Percentiles rank a stretch among this genome's conserved stretches.
Evolutionary conservation across 2,888 invertebrate species (phyloP).

Genomic region (Campoplex nolae): DNA sequence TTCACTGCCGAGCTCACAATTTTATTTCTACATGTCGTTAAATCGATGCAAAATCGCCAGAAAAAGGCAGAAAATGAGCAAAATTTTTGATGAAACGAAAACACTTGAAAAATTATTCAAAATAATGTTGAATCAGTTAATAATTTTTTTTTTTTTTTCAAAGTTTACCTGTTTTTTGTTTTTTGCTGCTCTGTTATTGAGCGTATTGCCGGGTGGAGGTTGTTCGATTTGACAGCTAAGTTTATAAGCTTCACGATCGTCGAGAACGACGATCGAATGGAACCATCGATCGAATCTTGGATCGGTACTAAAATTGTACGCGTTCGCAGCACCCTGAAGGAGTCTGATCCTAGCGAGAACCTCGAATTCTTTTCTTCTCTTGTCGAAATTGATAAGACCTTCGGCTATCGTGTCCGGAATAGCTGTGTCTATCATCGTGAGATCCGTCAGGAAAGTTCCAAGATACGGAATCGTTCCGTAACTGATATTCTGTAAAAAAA

Average conservation of each 20-base stretch:
- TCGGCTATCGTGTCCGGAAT: conserved; percentile 93
- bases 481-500: conserved; percentile 88
- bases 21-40: not conserved
- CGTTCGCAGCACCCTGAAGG: conserved; percentile 97
- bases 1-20: no score
- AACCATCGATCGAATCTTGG: conserved; percentile 98
- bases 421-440: conserved; percentile 99
- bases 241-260: conserved; percentile 96
- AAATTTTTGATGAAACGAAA: not conserved
- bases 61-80: not conserved
- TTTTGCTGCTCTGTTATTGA: conserved; percentile 79
- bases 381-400: conserved; percentile 98
- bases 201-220: conserved; percentile 83
- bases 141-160: no score
- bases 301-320: conserved; percentile 95
- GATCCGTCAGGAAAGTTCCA: conserved; percentile 98
- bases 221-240: conserved; percentile 96
- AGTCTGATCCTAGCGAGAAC: conserved; percentile 98
- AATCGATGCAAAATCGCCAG: not conserved
- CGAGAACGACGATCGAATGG: conserved; percentile 94
- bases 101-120: no score
- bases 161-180: conserved; percentile 78
- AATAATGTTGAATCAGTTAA: no score
- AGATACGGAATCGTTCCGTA: conserved; percentile 99
- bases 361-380: conserved; percentile 99